Evolutionary conservation across 2,888 invertebrate genomes (phyloP), one percentile per base, ranked within the genome.

Genomic region (Pristionchus entomophagus): DNA sequence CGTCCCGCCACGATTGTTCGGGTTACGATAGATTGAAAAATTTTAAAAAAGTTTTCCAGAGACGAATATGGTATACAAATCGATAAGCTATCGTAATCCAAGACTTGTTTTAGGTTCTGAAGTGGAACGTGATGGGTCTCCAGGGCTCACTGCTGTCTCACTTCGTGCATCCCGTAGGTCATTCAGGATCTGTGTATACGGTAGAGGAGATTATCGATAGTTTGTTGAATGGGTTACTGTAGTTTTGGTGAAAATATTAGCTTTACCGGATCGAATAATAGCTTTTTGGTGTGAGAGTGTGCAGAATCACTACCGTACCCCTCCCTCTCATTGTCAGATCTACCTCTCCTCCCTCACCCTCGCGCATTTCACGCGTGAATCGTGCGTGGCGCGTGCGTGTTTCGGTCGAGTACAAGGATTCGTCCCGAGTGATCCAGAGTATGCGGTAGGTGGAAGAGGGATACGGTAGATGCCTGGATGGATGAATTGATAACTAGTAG

Each of bases 121-220:
- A 94, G 26, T 94, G 94, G 94, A 95, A 94, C 88, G 93, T 94
- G 6, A 90, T 95, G 12, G 95, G 95, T 0, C 88, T 95, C 17
- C 95, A 95, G 91, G 95, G 95, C 77, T 91, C 94, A 59, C 92
- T 95, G 49, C 91, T 95, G 65, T 92, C 93, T 59, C 93, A 96
- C 93, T 96, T 97, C 94, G 95, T 98, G 89, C 96, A 96, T 93
- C 95, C 95, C 85, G 90, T 89, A 26, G 80, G 88, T 73, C 26
- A 45, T 19, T 17, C 1, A n/a, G n/a, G n/a, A n/a, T n/a, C n/a
- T n/a, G n/a, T 8, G 78, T 14, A 5, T 78, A 49, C 45, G 78
- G 51, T 45, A 78, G 35, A 19, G 0, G 49, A 26, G 49, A 32
- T 29, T 49, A 51, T 32, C n/a, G 49, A 45, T 45, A 12, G 62